These are phyloP conservation scores for Pteronotus mesoamericanus DNA, from an alignment of 2,797 vertebrate genomes.

Conservation along the genomic window DNA sequence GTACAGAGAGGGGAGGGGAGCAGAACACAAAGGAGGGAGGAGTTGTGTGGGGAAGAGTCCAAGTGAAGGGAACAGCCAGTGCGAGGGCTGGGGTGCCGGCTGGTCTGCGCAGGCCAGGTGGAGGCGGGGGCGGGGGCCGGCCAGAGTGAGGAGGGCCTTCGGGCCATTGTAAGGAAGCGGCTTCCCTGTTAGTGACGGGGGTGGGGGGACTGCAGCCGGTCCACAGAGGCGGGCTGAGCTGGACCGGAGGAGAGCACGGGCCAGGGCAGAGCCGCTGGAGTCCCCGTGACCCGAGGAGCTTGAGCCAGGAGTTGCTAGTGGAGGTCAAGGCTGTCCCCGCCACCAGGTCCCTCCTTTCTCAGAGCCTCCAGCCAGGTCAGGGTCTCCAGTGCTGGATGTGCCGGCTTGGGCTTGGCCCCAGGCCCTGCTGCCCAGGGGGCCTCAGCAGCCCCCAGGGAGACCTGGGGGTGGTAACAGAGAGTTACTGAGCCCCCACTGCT, in stretches of 20 bases:
- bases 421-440: conserved; percentile 79
- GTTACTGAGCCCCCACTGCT: conserved; percentile 80
- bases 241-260: background rate
- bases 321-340: background rate
- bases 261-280: background rate
- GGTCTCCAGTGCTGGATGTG: conserved; percentile 76
- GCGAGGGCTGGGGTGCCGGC: background rate
- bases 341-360: background rate
- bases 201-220: background rate
- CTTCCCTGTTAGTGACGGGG: background rate
- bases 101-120: background rate
- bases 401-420: conserved; percentile 77
- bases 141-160: background rate
- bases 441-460: conserved; percentile 77
- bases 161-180: background rate
- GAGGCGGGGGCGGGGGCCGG: background rate
- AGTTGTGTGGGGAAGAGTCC: background rate
- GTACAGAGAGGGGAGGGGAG: background rate
- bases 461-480: conserved; percentile 83
- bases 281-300: too few relatives aligned
- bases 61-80: background rate
- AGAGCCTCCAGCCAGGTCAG: background rate
- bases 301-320: background rate
- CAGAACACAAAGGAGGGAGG: background rate
- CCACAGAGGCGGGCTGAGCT: background rate